phyloP scores from a whole-genome alignment of 2,797 vertebrate species.

The Tenualosa ilisha region DNA sequence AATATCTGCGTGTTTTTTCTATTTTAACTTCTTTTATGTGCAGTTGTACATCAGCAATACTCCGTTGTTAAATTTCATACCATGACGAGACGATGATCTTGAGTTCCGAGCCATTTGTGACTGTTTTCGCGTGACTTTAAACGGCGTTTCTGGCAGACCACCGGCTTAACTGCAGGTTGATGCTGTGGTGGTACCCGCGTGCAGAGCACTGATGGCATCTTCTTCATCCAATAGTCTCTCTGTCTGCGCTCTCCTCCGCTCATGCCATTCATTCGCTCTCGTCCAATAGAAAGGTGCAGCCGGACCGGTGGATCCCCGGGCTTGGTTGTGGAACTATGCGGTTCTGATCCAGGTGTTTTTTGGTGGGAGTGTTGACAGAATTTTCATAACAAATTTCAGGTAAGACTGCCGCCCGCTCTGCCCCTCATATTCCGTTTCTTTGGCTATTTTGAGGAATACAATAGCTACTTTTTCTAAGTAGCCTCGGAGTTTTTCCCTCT shows the following conservation, averaged over 20 bases:
- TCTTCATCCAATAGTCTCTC: constrained; percentile 57
- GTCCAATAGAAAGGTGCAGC: constrained; percentile 72
- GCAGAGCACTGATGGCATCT: constrained; percentile 44
- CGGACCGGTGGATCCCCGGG: constrained; percentile 54
- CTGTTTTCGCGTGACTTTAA: not conserved
- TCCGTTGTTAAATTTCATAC: not conserved
- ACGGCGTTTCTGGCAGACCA: not conserved
- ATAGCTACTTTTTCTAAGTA: not conserved
- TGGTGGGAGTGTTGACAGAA: constrained; percentile 38
- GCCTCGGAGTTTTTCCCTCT: not conserved
- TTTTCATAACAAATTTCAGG: constrained; percentile 56
- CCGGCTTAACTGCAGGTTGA: not conserved
- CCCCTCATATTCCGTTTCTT: not conserved
- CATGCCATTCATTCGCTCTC: constrained; percentile 51
- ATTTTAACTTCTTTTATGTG: no score
- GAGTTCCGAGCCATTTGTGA: not conserved
- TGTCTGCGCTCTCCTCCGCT: constrained; percentile 33
- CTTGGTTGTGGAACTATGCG: constrained; percentile 59
- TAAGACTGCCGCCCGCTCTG: constrained; percentile 54
- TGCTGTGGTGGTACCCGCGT: constrained; percentile 9
- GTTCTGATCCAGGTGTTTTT: constrained; percentile 62
- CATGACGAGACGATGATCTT: not conserved
- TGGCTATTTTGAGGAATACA: not conserved
- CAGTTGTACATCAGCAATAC: not conserved
- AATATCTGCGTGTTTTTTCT: not conserved